phyloP scores from a whole-genome alignment of 2,113 vertebrate species.

The Cryptomyrus ogoouensis region DNA sequence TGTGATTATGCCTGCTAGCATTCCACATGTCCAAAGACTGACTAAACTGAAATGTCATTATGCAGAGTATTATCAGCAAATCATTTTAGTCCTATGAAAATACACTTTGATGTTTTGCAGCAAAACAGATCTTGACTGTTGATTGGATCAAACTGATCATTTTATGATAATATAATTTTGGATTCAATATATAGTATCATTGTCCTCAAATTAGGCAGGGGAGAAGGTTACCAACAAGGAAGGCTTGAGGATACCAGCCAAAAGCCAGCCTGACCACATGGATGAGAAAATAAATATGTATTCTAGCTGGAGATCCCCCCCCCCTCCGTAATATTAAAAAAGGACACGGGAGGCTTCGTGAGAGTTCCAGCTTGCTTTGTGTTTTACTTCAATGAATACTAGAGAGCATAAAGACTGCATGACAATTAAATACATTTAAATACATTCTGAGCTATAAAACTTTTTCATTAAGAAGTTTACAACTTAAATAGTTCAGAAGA shows the following conservation, averaged over 20 bases:
- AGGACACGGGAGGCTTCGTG: constrained; percentile 23
- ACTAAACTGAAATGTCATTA: not conserved
- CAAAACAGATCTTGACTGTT: not conserved
- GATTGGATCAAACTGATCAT: not conserved
- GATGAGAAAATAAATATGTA: not conserved
- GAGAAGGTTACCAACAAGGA: not conserved
- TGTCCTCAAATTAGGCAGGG: not conserved
- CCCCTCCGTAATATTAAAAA: not conserved
- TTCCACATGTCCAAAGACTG: not conserved
- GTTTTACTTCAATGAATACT: constrained; percentile 67
- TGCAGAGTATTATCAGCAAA: not conserved
- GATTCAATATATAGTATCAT: not conserved
- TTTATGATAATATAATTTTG: not conserved
- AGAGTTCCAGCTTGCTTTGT: constrained; percentile 55
- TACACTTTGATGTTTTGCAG: not conserved
- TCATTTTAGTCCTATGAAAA: not conserved
- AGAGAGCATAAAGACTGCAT: constrained; percentile 71
- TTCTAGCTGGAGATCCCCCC: not conserved
- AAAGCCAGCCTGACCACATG: not conserved
- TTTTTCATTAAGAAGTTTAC: constrained; percentile 61
- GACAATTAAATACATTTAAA: constrained; percentile 66
- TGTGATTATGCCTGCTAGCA: not conserved
- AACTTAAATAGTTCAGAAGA: constrained; percentile 62
- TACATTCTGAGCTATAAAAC: constrained; percentile 75
- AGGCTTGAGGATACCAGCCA: not conserved